Evolutionary conservation across 1,140 invertebrate species (phyloP), one percentile per base, ranked within the genome.

Genomic region (Halesus radiatus): DNA sequence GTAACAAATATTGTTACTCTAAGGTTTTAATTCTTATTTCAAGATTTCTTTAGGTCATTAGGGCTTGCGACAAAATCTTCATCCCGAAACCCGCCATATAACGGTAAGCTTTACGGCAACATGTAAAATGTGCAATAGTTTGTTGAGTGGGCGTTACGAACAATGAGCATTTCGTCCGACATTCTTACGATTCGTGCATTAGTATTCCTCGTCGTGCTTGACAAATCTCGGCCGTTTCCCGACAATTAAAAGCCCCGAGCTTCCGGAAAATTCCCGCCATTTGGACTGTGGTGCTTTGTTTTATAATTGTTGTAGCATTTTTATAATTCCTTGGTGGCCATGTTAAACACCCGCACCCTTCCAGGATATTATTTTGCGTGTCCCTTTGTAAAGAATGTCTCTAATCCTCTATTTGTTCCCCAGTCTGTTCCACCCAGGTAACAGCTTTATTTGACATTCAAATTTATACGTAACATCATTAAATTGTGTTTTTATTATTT

Each of bases 251-350:
- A 70, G 37, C 62, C 50, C 37, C 75, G 78, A 74, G 68, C 79
- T 79, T 72, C 81, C 54, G 78, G 74, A 80, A 82, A 76, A 74
- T 80, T 79, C 56, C 32, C 64, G 58, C 80, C 50, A 53, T 64
- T 66, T 50, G 52, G 64, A 29, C 64, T 74, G 66, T 64, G 78
- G 74, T 60, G 74, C 76, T 80, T 80, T 82, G 80, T 79, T 81
- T 81, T 23, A 64, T 45, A 81, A 81, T 81, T 79, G 80, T 76
- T 79, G 81, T 79, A 79, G 66, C 78, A 79, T 58, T 82, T 82
- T 82, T 82, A 62, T 82, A 79, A 82, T 82, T 76, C 29, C 29
- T 76, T 26, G 5, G 29, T 29, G 56, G n/a, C 45, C 7, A 29
- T 74, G 16, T 26, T 56, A n/a, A 74, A 26, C 70, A 23, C 45